Evolutionary conservation across 2,113 vertebrate species (phyloP).

Genomic region (Nanorana parkeri): DNA sequence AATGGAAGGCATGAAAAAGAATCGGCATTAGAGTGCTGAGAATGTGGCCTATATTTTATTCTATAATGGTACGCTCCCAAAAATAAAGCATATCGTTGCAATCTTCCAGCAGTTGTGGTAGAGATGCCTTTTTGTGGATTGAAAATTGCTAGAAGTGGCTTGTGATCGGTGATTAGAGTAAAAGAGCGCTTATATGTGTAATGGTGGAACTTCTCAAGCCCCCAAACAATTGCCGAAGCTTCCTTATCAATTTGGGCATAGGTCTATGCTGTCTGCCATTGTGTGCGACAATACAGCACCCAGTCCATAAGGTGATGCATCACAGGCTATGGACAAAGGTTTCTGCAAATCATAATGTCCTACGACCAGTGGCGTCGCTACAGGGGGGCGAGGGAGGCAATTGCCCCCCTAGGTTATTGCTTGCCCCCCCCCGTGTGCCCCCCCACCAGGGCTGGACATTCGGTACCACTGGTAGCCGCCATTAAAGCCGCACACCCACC

Average conservation of each 20-base stretch:
- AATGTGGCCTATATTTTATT: not conserved
- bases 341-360: not conserved
- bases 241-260: too few species aligned
- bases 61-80: not conserved
- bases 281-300: too few species aligned
- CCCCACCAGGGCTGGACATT: not conserved
- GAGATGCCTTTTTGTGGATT: not conserved
- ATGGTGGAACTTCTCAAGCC: not conserved
- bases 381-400: not conserved
- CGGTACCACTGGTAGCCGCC: not conserved
- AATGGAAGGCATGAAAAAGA: too few species aligned
- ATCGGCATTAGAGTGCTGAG: too few species aligned
- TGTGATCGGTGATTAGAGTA: not conserved
- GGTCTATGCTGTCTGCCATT: too few species aligned
- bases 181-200: not conserved
- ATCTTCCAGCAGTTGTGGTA: too few species aligned
- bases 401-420: too few species aligned
- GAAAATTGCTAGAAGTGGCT: too few species aligned
- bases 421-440: too few species aligned
- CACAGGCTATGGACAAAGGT: too few species aligned
- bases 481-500: not conserved
- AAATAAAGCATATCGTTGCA: not conserved
- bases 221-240: not conserved
- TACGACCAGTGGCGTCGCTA: not conserved
- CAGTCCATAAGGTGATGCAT: too few species aligned